Evolutionary conservation across 2,113 vertebrate genomes (phyloP).

Genomic region (Acrocephalus arundinaceus): DNA sequence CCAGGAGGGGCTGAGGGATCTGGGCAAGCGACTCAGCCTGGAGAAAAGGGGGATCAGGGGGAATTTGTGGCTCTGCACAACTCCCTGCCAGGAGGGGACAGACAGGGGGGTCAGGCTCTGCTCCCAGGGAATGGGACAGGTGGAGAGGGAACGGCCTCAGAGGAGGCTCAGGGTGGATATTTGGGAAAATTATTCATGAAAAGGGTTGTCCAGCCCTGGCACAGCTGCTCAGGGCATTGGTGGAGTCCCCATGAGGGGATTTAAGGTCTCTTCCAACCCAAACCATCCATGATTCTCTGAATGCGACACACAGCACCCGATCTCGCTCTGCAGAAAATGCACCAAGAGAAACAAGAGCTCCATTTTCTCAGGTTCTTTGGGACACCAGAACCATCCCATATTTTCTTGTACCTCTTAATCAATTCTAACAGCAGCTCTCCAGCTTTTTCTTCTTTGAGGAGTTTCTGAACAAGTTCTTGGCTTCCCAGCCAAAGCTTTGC

Average conservation of each 20-base stretch:
- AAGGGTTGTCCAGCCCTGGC: neutral
- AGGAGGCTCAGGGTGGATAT: neutral
- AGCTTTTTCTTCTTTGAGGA: neutral
- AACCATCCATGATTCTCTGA: rapidly evolving
- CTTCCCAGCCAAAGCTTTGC: conserved; percentile 2
- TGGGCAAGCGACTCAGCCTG: neutral
- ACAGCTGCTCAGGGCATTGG: neutral
- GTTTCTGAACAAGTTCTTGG: neutral
- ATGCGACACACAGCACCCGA: rapidly evolving
- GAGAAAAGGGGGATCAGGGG: neutral
- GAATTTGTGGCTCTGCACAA: neutral
- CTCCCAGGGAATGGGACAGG: neutral
- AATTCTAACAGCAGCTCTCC: neutral
- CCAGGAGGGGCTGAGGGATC: neutral
- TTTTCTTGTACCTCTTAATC: neutral
- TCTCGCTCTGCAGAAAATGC: neutral
- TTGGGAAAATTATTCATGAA: neutral
- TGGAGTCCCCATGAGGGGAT: no score
- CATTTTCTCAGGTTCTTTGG: neutral
- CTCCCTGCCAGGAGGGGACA: neutral
- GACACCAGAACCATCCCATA: neutral
- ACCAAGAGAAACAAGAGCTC: neutral
- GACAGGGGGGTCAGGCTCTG: neutral
- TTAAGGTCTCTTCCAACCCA: neutral
- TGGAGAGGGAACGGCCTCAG: neutral